Evolutionary conservation across 2,113 vertebrate species (phyloP).

Genomic region (Hemiprocne comata): DNA sequence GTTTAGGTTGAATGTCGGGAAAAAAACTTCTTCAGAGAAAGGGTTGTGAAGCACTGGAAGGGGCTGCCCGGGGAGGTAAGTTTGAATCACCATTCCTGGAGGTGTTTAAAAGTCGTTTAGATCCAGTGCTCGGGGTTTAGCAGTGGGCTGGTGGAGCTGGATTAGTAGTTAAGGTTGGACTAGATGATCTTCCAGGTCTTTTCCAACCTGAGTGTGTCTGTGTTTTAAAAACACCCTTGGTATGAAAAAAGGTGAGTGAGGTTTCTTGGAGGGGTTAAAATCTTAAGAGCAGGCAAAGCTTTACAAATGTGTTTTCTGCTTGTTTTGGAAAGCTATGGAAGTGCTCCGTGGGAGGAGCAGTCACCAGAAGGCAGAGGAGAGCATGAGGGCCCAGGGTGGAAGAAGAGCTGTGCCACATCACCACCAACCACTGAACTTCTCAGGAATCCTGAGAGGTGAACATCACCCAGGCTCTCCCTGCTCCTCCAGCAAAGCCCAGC

Average conservation of each 20-base stretch:
- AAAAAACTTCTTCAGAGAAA: no score
- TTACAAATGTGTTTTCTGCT: neutral
- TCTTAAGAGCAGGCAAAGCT: neutral
- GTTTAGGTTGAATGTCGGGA: no score
- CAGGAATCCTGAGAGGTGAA: fast-evolving
- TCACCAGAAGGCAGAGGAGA: neutral
- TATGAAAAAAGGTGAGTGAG: neutral
- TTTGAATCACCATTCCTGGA: no score
- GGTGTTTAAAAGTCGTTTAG: no score
- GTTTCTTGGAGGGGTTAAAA: neutral
- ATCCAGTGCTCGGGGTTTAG: no score
- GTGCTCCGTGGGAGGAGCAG: neutral
- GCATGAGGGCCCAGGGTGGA: neutral
- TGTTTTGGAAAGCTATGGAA: neutral
- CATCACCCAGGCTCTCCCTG: fast-evolving
- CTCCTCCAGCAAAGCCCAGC: neutral
- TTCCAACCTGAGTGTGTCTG: no score
- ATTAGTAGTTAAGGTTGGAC: no score
- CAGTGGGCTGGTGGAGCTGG: no score
- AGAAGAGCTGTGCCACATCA: neutral
- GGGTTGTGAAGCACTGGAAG: no score
- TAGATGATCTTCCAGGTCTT: no score
- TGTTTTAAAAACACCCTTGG: neutral
- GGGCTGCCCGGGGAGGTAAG: no score
- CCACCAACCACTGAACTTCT: fast-evolving